Percentiles rank a stretch among this genome's conserved stretches.
phyloP scores from a whole-genome alignment of 2,888 invertebrate genomes.

The Melitaea athalia region DNA sequence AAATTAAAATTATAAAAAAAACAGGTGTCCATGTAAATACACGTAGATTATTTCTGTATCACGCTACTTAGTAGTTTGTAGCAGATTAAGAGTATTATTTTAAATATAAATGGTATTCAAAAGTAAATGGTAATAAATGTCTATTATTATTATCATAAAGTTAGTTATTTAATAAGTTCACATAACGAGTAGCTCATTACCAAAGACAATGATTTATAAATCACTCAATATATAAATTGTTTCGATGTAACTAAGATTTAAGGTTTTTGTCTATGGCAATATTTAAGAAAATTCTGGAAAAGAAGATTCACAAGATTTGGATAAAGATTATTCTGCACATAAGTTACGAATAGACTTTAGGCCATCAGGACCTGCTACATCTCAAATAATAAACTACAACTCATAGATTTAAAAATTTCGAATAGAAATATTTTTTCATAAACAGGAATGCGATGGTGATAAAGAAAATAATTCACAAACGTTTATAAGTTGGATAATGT shows the following conservation, averaged over 20 bases:
- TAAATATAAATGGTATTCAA: background rate
- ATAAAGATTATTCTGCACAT: too few relatives aligned
- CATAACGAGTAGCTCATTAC: background rate
- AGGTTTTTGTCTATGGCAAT: too few relatives aligned
- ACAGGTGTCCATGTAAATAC: conserved; percentile 28
- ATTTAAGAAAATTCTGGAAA: too few relatives aligned
- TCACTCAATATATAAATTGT: background rate
- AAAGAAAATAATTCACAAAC: too few relatives aligned
- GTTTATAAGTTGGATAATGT: too few relatives aligned
- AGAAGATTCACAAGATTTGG: too few relatives aligned
- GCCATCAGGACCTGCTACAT: too few relatives aligned
- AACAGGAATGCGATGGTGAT: too few relatives aligned
- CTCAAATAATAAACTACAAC: too few relatives aligned
- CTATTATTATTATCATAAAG: background rate
- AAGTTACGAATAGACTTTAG: too few relatives aligned
- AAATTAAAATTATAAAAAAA: background rate
- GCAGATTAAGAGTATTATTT: conserved; percentile 3
- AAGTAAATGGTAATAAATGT: conserved; percentile 1
- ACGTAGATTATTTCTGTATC: conserved; percentile 11
- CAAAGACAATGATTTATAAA: conserved; percentile 7
- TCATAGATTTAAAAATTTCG: too few relatives aligned
- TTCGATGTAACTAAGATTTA: background rate
- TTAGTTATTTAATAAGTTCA: conserved; percentile 1
- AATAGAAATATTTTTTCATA: too few relatives aligned
- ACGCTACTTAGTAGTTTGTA: background rate